These are phyloP conservation scores for Lobophora halterata DNA, from an alignment of 2,888 invertebrate species.

Conservation along the genomic window DNA sequence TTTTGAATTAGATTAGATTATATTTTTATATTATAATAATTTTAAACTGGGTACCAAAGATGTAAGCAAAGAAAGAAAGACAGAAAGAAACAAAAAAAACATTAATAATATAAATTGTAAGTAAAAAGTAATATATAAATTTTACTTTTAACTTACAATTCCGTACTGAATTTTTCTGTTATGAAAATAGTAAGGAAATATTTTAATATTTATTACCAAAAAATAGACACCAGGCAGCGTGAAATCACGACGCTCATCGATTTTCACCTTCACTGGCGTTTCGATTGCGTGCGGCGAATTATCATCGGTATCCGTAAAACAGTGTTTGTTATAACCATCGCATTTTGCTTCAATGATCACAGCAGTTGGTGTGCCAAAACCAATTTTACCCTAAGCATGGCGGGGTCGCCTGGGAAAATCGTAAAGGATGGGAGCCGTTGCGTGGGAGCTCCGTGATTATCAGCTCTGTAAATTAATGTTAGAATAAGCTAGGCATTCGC, in stretches of 20 bases:
- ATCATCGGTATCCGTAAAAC: slow-evolving; percentile 54
- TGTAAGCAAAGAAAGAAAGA: too few species aligned
- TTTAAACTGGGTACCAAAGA: too few species aligned
- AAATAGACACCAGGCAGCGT: slow-evolving; percentile 47
- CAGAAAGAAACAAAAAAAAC: too few species aligned
- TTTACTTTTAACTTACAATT: too few species aligned
- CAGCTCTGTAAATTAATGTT: slow-evolving; percentile 25
- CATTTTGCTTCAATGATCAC: slow-evolving; percentile 48
- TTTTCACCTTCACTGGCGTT: slow-evolving; percentile 67
- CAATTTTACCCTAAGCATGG: slow-evolving; percentile 21
- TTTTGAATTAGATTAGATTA: too few species aligned
- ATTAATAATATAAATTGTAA: too few species aligned
- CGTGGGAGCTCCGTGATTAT: slow-evolving; percentile 26
- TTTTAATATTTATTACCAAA: slow-evolving; percentile 14
- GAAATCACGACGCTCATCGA: slow-evolving; percentile 62
- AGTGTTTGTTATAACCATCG: slow-evolving; percentile 35
- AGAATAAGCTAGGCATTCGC: slow-evolving; percentile 37
- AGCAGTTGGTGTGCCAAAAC: slow-evolving; percentile 35
- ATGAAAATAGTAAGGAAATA: too few species aligned
- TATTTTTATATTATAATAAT: too few species aligned
- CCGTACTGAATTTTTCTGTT: too few species aligned
- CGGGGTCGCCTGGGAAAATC: slow-evolving; percentile 24
- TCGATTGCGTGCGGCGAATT: slow-evolving; percentile 52
- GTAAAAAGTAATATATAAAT: too few species aligned
- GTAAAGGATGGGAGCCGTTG: slow-evolving; percentile 25